phyloP scores from a whole-genome alignment of 2,888 invertebrate species.

The Coenonympha glycerion region DNA sequence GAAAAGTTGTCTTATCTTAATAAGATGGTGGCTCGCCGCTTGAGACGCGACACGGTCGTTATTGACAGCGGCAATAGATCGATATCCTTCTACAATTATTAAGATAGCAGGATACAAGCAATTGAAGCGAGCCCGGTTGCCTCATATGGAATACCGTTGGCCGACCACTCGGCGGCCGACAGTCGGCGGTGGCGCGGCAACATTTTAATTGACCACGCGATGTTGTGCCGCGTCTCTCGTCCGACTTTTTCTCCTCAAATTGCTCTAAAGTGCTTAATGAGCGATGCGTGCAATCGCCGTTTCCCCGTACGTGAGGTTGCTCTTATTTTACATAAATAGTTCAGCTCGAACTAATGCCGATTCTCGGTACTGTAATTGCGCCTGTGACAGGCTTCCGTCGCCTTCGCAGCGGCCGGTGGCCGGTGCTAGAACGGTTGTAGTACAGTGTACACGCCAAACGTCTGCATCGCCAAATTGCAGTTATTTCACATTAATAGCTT shows the following conservation, averaged over 20 bases:
- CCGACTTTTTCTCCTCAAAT: slow-evolving; percentile 73
- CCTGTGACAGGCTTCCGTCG: slow-evolving; percentile 75
- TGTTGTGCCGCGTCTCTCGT: slow-evolving; percentile 61
- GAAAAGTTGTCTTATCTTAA: slow-evolving; percentile 19
- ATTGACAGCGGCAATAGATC: slow-evolving; percentile 35
- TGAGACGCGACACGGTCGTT: slow-evolving; percentile 21
- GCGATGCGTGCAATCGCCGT: slow-evolving; percentile 74
- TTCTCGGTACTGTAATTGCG: slow-evolving; percentile 74
- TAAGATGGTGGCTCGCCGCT: slow-evolving; percentile 17
- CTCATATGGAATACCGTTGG: slow-evolving; percentile 34
- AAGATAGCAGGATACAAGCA: slow-evolving; percentile 61
- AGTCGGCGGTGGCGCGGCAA: slow-evolving; percentile 54
- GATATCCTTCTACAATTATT: slow-evolving; percentile 41
- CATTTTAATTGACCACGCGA: slow-evolving; percentile 76
- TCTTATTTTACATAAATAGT: slow-evolving; percentile 76
- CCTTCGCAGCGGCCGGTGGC: slow-evolving; percentile 59
- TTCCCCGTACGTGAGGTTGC: slow-evolving; percentile 70
- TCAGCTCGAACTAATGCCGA: slow-evolving; percentile 71
- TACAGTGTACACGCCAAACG: slow-evolving; percentile 51
- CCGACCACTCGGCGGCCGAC: slow-evolving; percentile 20
- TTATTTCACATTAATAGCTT: slow-evolving; percentile 69
- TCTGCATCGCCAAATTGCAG: slow-evolving; percentile 64
- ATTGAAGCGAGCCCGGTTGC: slow-evolving; percentile 39
- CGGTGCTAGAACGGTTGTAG: slow-evolving; percentile 25
- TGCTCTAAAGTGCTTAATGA: slow-evolving; percentile 76